phyloP scores from a whole-genome alignment of 2,113 vertebrate species.

The Probosciger aterrimus region DNA sequence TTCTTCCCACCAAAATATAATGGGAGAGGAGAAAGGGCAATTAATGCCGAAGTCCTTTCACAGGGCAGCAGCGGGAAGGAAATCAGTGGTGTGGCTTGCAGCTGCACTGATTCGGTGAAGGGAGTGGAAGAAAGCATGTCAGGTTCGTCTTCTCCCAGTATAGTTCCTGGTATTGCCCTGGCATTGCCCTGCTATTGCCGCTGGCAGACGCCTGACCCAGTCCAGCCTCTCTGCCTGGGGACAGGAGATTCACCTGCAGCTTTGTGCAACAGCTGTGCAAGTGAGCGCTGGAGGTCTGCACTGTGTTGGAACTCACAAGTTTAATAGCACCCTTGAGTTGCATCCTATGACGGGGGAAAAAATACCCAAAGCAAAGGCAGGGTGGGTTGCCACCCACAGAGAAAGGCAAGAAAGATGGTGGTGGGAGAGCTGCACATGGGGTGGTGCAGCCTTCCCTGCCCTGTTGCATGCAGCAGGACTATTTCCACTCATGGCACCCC shows the following conservation, averaged over 20 bases:
- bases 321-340: not conserved
- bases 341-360: accelerated
- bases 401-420: not conserved
- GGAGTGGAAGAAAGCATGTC: accelerated
- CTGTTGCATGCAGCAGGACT: not conserved
- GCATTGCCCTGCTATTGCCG: not conserved
- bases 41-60: not conserved
- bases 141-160: accelerated
- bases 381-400: accelerated
- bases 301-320: accelerated
- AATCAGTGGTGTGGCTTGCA: accelerated
- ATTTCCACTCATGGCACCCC: not conserved
- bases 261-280: accelerated
- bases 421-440: accelerated
- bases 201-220: too few species aligned
- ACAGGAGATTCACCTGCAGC: accelerated
- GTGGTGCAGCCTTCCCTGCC: accelerated
- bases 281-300: accelerated
- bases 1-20: not conserved
- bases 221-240: accelerated
- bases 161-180: not conserved
- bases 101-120: accelerated
- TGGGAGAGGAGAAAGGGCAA: not conserved
- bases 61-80: not conserved
- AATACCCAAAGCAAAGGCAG: accelerated